Conservation (phyloP, 2,113 vertebrate genomes). For the Muscicapa adusta region DNA sequence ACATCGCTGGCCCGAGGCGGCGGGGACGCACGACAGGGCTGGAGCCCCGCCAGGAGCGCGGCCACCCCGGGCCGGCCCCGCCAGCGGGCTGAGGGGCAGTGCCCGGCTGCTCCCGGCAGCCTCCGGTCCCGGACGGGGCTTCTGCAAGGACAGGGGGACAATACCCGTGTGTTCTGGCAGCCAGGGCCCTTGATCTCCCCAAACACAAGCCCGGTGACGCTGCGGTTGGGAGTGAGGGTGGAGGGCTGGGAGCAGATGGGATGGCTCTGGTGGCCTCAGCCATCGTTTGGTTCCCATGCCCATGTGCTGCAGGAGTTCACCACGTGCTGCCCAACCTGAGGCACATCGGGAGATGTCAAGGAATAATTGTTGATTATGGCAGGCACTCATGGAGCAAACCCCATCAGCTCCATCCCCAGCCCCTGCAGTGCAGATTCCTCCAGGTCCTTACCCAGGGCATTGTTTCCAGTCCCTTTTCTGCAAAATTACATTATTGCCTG, state of each 20-base stretch:
- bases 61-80: not conserved
- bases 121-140: not conserved
- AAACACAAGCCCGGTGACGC: accelerated
- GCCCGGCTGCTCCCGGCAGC: not conserved
- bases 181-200: not conserved
- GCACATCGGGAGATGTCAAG: not conserved
- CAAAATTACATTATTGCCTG: not conserved
- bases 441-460: not conserved
- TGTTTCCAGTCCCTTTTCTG: not conserved
- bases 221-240: not conserved
- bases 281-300: accelerated
- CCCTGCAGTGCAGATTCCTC: not conserved
- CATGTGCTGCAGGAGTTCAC: not conserved
- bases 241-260: not conserved
- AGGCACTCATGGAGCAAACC: not conserved
- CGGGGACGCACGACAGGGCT: not conserved
- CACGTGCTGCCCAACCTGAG: accelerated
- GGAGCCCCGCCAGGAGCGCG: not conserved
- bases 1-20: not conserved
- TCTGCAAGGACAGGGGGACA: accelerated
- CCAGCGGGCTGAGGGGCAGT: not conserved
- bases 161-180: accelerated
- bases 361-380: not conserved
- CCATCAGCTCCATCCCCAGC: not conserved
- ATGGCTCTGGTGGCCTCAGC: not conserved